Evolutionary conservation across 2,888 invertebrate genomes (phyloP), one percentile per base, ranked within the genome.

Genomic region (Zaprionus lineosus): DNA sequence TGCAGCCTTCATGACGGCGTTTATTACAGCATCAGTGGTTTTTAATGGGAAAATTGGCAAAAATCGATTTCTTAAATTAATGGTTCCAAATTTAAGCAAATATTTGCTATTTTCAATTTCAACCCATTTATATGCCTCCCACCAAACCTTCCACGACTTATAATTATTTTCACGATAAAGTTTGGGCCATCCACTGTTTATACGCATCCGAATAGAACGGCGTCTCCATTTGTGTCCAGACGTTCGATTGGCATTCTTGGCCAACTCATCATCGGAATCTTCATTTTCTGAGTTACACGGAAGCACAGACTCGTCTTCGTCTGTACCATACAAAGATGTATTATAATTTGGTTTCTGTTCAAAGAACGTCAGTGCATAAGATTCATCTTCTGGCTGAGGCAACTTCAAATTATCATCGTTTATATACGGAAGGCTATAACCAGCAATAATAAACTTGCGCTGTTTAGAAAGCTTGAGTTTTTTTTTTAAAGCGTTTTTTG

Each of bases 351-450:
- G 77, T 7, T 19, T 46, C 7, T 70, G 70, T 33, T 65, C 67
- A 11, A 70, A 78, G 31, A 77, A 81, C 15, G 55, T 60, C 0
- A 78, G 46, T 1, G 78, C 82, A 44, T 73, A 73, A 5, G 78
- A 78, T n/a, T 44, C 8, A 0, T 55, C 41, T 31, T 77, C 63
- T 0, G 59, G 43, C 19, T 81, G 78, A 0, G 75, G 73, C 9
- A 77, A 39, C 6, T 6, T 0, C 2, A n/a, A 12, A 0, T 1
- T 5, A 40, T 33, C 12, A 2, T 1, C n/a, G 1, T 41, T 52
- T 3, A 76, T 36, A 8, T 74, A 79, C 8, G 76, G 74, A 19
- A 76, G 19, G 3, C 33, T 46, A 5, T 14, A 44, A 8, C 79
- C 76, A 2, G 44, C 71, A 39, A 76, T 56, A 5, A 70, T 12